These are phyloP conservation scores for Syngnathus floridae DNA, from an alignment of 2,113 vertebrate genomes.

Conservation along the genomic window DNA sequence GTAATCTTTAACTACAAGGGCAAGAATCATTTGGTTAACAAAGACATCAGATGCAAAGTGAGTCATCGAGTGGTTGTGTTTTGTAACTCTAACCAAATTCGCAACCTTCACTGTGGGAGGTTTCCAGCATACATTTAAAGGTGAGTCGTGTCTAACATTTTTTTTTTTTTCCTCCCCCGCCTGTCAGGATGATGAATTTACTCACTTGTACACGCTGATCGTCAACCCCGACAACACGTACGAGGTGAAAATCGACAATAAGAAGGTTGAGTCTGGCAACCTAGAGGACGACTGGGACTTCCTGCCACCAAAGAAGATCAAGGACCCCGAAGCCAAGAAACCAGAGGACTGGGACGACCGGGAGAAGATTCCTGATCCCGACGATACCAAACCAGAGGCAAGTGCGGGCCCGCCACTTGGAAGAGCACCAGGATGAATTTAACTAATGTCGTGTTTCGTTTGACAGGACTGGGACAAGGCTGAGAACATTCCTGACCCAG, in stretches of 20 bases:
- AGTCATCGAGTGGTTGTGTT: constrained; percentile 14
- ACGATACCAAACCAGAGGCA: constrained; percentile 80
- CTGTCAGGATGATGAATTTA: constrained; percentile 77
- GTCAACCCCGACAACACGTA: constrained; percentile 79
- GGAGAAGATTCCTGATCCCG: constrained; percentile 75
- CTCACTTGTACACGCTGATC: constrained; percentile 78
- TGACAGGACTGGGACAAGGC: constrained; percentile 78
- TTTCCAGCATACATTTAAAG: no score
- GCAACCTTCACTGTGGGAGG: no score
- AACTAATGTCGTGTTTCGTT: not conserved
- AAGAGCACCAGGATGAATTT: not conserved
- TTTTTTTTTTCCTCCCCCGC: not conserved
- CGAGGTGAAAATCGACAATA: constrained; percentile 84
- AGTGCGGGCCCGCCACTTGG: not conserved
- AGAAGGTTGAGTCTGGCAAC: constrained; percentile 74
- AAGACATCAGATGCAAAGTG: constrained; percentile 80
- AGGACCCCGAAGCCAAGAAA: constrained; percentile 76
- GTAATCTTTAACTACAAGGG: constrained; percentile 81
- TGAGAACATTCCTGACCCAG: constrained; percentile 78
- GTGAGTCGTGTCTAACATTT: not conserved
- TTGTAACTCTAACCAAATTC: no score
- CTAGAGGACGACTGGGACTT: constrained; percentile 82
- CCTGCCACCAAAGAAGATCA: constrained; percentile 75
- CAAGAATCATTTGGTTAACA: constrained; percentile 81
- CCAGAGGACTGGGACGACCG: constrained; percentile 80